Percentiles rank a stretch among this genome's conserved stretches.
These are phyloP conservation scores for Drosophila acutilabella DNA, from an alignment of 2,888 invertebrate genomes.

Conservation along the genomic window DNA sequence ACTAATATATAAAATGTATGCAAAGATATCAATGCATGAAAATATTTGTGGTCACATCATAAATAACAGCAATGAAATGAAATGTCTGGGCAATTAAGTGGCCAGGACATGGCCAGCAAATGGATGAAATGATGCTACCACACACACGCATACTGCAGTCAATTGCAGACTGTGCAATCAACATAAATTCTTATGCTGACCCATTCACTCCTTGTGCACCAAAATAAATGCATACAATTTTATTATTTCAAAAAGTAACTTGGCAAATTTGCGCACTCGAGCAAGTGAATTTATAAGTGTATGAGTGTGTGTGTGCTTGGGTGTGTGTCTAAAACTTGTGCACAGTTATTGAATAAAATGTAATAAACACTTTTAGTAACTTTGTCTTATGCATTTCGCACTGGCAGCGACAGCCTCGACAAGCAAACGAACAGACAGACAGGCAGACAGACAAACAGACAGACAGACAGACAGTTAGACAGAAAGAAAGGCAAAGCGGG, in stretches of 20 bases:
- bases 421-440: conserved; percentile 6
- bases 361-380: conserved; percentile 79
- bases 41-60: conserved; percentile 67
- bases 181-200: conserved; percentile 62
- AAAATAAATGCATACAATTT: conserved; percentile 74
- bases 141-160: conserved; percentile 18
- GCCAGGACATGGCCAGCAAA: conserved; percentile 42
- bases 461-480: not conserved
- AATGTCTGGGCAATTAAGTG: conserved; percentile 73
- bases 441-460: not conserved
- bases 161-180: conserved; percentile 62
- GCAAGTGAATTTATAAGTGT: conserved; percentile 40
- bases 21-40: conserved; percentile 58
- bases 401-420: conserved; percentile 43
- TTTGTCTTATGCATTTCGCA: conserved; percentile 73
- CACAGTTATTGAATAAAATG: conserved; percentile 77
- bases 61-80: conserved; percentile 73
- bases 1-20: conserved; percentile 27
- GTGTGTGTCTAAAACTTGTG: conserved; percentile 34
- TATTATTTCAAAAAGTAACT: conserved; percentile 75
- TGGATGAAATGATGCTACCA: conserved; percentile 14
- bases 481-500: conserved; percentile 9
- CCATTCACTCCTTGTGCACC: not conserved
- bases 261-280: conserved; percentile 64
- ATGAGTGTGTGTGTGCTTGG: conserved; percentile 18